Conservation (phyloP, 2,888 invertebrate genomes). For the Ochropleura plecta region DNA sequence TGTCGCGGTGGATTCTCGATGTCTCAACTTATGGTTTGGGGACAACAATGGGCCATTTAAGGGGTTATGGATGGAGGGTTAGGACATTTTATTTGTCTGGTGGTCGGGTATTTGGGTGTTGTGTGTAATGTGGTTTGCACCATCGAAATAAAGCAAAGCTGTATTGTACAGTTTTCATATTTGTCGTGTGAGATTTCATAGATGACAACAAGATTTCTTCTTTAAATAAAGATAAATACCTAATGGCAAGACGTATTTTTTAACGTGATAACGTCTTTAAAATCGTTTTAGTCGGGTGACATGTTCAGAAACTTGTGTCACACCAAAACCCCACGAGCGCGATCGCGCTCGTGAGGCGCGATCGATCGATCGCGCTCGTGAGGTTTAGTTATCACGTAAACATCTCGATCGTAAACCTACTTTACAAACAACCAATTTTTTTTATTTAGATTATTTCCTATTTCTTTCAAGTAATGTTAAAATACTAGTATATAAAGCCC, state of each 20-base stretch:
- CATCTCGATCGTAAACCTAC: no score
- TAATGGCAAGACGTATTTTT: not conserved
- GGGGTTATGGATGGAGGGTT: conserved; percentile 1
- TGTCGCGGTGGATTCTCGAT: conserved; percentile 11
- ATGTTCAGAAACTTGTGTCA: no score
- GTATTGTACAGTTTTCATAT: not conserved
- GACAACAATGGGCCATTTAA: conserved; percentile 44
- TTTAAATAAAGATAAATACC: not conserved
- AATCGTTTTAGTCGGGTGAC: no score
- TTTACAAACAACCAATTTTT: no score
- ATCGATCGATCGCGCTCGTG: no score
- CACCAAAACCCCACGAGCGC: no score
- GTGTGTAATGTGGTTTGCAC: not conserved
- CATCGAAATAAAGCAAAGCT: not conserved
- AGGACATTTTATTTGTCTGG: conserved; percentile 2
- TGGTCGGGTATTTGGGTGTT: conserved; percentile 6
- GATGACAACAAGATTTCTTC: not conserved
- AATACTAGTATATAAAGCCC: not conserved
- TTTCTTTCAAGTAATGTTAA: not conserved
- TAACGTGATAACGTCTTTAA: no score
- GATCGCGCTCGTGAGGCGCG: no score
- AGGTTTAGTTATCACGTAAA: no score
- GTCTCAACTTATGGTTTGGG: conserved; percentile 45
- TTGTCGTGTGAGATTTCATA: not conserved
- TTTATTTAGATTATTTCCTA: not conserved